Conservation (phyloP, 2,888 invertebrate species). For the Yponomeuta plumbellus region DNA sequence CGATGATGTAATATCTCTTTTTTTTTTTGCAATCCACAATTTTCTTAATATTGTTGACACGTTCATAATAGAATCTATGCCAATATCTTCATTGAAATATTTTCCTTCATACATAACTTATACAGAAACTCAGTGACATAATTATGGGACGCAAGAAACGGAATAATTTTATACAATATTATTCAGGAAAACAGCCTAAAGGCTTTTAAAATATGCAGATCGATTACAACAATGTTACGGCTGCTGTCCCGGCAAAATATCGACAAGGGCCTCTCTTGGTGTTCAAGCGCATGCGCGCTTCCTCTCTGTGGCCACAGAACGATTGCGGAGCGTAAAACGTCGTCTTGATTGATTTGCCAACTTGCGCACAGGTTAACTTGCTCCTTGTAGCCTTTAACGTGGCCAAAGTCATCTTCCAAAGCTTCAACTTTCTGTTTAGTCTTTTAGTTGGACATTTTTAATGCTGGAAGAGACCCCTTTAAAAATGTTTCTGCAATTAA, state of each 20-base stretch:
- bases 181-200: neutral
- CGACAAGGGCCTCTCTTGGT: conserved; percentile 44
- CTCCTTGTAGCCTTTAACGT: conserved; percentile 17
- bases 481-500: too few species aligned
- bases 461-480: too few species aligned
- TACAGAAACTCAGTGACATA: too few species aligned
- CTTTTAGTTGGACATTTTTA: too few species aligned
- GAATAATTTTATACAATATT: conserved; percentile 21
- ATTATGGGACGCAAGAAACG: conserved; percentile 20
- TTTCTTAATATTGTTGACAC: too few species aligned
- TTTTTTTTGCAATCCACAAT: too few species aligned
- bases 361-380: conserved; percentile 66
- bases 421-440: neutral
- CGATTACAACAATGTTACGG: neutral
- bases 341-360: conserved; percentile 72
- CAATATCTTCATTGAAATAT: too few species aligned
- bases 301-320: conserved; percentile 29
- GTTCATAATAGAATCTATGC: too few species aligned
- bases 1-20: conserved; percentile 16
- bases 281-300: conserved; percentile 57
- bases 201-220: neutral
- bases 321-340: conserved; percentile 57
- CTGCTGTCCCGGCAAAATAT: neutral
- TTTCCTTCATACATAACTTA: too few species aligned
- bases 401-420: neutral